These are phyloP conservation scores for Eremophila alpestris DNA, from an alignment of 2,797 vertebrate species.

Conservation along the genomic window DNA sequence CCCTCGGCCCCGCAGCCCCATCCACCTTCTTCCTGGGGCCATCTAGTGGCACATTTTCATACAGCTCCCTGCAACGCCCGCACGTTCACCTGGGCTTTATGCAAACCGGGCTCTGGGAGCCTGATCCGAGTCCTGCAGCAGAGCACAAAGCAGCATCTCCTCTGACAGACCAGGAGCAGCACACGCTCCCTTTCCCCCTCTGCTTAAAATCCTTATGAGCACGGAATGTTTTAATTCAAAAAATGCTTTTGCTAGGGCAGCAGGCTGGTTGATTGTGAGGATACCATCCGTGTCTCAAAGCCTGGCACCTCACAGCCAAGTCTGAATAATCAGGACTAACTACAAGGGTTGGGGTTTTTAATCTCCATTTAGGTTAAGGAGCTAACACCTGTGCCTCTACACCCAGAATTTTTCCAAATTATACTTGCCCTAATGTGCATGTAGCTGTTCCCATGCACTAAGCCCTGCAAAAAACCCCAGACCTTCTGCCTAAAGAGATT, in stretches of 20 bases:
- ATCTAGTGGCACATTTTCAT: slow-evolving; percentile 58
- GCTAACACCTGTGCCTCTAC: background rate
- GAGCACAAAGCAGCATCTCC: background rate
- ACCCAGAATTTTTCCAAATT: background rate
- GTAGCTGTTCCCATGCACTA: background rate
- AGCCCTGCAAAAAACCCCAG: background rate
- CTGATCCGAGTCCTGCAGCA: accelerated
- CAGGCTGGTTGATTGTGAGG: background rate
- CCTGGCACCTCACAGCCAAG: background rate
- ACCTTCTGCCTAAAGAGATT: background rate
- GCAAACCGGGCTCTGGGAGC: background rate
- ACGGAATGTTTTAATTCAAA: accelerated
- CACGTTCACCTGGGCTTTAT: background rate
- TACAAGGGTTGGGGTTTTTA: background rate
- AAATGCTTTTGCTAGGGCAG: background rate
- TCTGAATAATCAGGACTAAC: background rate
- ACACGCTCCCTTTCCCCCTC: background rate
- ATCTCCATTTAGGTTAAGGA: background rate
- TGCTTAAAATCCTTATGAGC: accelerated
- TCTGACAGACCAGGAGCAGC: background rate
- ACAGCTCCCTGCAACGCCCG: background rate
- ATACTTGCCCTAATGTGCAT: accelerated
- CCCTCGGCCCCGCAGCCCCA: background rate
- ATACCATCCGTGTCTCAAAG: background rate
- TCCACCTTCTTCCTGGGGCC: slow-evolving; percentile 47